These are phyloP conservation scores for Pomacea canaliculata DNA, from an alignment of 2,888 invertebrate genomes.

Conservation along the genomic window DNA sequence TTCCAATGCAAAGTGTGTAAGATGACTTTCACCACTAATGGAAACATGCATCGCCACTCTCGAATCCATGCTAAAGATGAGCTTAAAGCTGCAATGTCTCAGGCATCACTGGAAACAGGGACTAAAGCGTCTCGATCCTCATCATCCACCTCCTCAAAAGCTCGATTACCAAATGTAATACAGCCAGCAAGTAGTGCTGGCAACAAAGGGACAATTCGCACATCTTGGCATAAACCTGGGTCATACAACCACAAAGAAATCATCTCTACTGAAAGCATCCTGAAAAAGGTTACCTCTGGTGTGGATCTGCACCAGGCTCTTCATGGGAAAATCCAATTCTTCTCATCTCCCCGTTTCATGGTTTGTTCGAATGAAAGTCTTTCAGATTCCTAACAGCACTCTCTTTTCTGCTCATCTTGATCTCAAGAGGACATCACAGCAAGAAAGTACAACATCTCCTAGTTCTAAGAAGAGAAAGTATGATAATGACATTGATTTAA, in stretches of 20 bases:
- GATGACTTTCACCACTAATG: conserved; percentile 86
- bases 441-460: too few species aligned
- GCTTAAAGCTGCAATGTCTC: conserved; percentile 13
- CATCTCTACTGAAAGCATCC: background rate
- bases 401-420: background rate
- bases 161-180: background rate
- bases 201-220: background rate
- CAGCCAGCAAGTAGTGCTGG: background rate
- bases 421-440: background rate
- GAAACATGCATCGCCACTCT: conserved; percentile 88
- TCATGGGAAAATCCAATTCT: too few species aligned
- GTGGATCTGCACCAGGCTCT: background rate
- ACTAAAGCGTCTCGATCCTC: conserved; percentile 20
- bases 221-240: background rate
- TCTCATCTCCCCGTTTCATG: too few species aligned
- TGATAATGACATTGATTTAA: too few species aligned
- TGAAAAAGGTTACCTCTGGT: conserved; percentile 1
- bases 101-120: conserved; percentile 25
- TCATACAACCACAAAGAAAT: background rate
- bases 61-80: conserved; percentile 76
- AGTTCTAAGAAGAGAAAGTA: too few species aligned
- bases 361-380: background rate
- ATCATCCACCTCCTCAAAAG: background rate
- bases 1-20: conserved; percentile 84
- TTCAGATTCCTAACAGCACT: background rate